Evolutionary conservation across 2,888 invertebrate genomes (phyloP).

Genomic region (Drosophila mulleri): DNA sequence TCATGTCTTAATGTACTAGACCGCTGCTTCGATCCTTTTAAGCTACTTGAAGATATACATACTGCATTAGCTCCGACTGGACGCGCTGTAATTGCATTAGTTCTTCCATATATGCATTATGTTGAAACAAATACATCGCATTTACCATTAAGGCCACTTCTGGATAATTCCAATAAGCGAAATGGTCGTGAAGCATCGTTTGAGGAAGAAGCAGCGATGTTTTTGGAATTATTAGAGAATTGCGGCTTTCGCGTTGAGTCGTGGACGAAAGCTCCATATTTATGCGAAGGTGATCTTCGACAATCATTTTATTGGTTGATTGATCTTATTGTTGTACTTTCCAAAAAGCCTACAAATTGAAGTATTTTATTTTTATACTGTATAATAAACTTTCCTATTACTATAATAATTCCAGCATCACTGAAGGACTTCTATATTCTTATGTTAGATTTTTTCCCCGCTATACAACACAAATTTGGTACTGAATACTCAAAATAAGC

Average conservation of each 20-base stretch:
- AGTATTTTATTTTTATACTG: slow-evolving; percentile 11
- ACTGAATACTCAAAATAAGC: too few species aligned
- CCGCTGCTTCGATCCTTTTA: slow-evolving; percentile 94
- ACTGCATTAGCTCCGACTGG: slow-evolving; percentile 90
- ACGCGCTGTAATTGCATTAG: slow-evolving; percentile 93
- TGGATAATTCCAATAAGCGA: slow-evolving; percentile 87
- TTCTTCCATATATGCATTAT: slow-evolving; percentile 96
- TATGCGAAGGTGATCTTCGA: slow-evolving; percentile 98
- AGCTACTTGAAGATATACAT: slow-evolving; percentile 91
- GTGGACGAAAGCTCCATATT: slow-evolving; percentile 97
- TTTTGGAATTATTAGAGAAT: slow-evolving; percentile 87
- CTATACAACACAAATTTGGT: background rate
- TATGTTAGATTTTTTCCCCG: background rate
- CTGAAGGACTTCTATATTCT: background rate
- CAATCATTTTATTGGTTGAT: slow-evolving; percentile 96
- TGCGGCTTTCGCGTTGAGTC: slow-evolving; percentile 90
- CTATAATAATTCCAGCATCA: background rate
- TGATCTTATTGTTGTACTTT: slow-evolving; percentile 94
- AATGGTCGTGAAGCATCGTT: slow-evolving; percentile 88
- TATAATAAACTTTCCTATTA: slow-evolving; percentile 12
- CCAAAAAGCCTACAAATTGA: slow-evolving; percentile 80
- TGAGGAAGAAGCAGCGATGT: slow-evolving; percentile 92
- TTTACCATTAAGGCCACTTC: slow-evolving; percentile 85
- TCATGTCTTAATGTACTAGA: slow-evolving; percentile 96
- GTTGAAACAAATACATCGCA: slow-evolving; percentile 94